Evolutionary conservation across 1,140 invertebrate genomes (phyloP), one percentile per base, ranked within the genome.

Genomic region (Leptinotarsa texana): DNA sequence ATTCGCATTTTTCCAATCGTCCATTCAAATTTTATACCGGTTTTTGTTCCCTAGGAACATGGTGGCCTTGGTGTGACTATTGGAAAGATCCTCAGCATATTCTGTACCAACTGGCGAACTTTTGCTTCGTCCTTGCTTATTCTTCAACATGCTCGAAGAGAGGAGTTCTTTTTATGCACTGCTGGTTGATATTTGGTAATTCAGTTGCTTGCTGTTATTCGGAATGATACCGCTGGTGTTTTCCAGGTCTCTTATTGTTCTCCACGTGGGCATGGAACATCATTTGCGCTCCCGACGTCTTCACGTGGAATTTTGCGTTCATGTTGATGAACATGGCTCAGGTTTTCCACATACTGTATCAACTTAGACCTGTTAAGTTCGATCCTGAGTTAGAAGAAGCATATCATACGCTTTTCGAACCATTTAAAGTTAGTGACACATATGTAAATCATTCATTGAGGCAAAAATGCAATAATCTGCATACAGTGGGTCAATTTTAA

Each of bases 211-310:
- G 1, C 17, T 3, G 17, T 57, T 57, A 57, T 57, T 57, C n/a
- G 17, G n/a, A 57, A n/a, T 17, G n/a, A 57, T 47, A 27, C n/a
- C 15, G 13, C 51, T 11, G 33, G n/a, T n/a, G 8, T 49, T 72
- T 84, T 84, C 51, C 84, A 95, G 94, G 92, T 51, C 94, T 95
- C 81, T 89, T 96, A 85, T 84, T 96, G 77, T 90, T 95, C 79
- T 94, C 93, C 4, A 91, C 93, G 42, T 96, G 95, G 95, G 92
- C 94, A 13, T 96, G 94, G 94, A 93, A 94, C 77, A 90, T 96
- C 3, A 93, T 96, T 57, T 96, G 95, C 82, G 93, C 95, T 2
- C 94, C 94, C 1, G 94, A 95, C 83, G 91, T 95, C 15, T 96
- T 96, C 85, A 93, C 93, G 0, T 96, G 94, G 94, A 96, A 95